Base-by-base conservation (phyloP, 1,140 invertebrate species). In the Anthonomus grandis region DNA sequence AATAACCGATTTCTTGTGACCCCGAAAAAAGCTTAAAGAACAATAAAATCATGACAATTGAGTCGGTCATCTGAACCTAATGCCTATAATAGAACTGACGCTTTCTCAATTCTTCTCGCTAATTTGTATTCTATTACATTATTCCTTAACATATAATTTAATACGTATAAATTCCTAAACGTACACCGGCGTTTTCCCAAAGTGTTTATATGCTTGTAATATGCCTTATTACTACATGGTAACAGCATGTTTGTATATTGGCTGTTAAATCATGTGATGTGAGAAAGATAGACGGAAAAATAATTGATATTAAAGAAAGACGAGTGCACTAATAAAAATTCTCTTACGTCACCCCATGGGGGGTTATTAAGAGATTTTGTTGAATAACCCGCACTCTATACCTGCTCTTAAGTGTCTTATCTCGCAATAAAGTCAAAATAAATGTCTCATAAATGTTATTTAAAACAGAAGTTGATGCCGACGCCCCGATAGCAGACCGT, bases 381-480 rank as follows among this genome's bases (percentile, higher is more conserved):
- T 13, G 31, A 10, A 2, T 2, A 34, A 34, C 10, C 10, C 10
- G 1, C 1, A 34, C 31, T 34, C 23, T 21, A 18, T 21, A 44
- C 3, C 36, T 38, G 36, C 36, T n/a, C 17, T 36, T 51, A 3
- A 41, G 23, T 22, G 9, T 17, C 49, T 51, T 51, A 39, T 51
- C 49, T 50, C 36, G 37, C 39, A 49, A 49, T 49, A 19, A 36
- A 15, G n/a, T 10, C 17, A 18, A n/a, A n/a, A 27, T 51, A 51
- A 51, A 51, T 21, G 49, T 51, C 49, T 51, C 49, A 51, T 51
- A 51, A 51, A 51, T n/a, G 49, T 51, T 51, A 51, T 51, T 51
- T 51, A 24, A 51, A 51, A 51, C 49, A 51, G 49, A 25, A 51
- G 49, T 51, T 51, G 47, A 50, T 50, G 34, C 31, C 17, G 25